Base-by-base conservation (phyloP, 37 sponge, comb jelly and placozoan species). In the Lycopodina hypogea region DNA sequence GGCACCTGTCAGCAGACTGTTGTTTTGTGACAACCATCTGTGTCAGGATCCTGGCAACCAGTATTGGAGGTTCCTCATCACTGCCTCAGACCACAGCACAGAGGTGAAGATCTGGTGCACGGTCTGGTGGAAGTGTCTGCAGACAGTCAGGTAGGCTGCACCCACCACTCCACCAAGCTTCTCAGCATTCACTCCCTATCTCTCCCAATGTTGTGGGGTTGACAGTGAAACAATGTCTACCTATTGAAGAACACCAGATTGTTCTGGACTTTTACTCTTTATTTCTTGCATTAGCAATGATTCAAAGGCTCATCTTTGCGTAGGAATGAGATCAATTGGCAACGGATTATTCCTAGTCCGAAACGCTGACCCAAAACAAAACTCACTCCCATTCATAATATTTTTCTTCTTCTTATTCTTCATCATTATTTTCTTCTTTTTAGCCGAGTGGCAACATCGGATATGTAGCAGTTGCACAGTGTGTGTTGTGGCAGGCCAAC, bases 71-170 rank as follows among this genome's bases (percentile, higher is more conserved):
- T 95, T 95, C 42, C 78, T 95, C 19, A 74, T 95, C 29, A 92
- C 96, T 18, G 93, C 63, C 41, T 74, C 93, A 21, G 78, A 88
- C 22, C 33, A 53, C 62, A 92, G 70, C 78, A 68, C 74, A 18
- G 96, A 89, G 61, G 66, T 95, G 62, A 95, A 95, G 84, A 40
- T 95, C 2, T 95, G 96, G 96, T 95, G 96, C 56, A 86, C 96
- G 0, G 87, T 92, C 18, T 60, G 64, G 9, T 95, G 96, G 96
- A 89, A 83, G 66, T 92, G 94, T 52, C 59, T 95, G 40, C 96
- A 95, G 64, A 95, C 96, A 11, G 56, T 95, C 56, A 63, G 71
- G 93, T 88, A 65, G 34, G 57, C 11, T 0, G n/a, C n/a, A n/a
- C 18, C 24, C 8, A 34, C 2, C 9, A 9, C 23, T 14, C 4